Conservation (phyloP, 53 echinoderm and acorn worm genomes). For the Arbacia lixula region DNA sequence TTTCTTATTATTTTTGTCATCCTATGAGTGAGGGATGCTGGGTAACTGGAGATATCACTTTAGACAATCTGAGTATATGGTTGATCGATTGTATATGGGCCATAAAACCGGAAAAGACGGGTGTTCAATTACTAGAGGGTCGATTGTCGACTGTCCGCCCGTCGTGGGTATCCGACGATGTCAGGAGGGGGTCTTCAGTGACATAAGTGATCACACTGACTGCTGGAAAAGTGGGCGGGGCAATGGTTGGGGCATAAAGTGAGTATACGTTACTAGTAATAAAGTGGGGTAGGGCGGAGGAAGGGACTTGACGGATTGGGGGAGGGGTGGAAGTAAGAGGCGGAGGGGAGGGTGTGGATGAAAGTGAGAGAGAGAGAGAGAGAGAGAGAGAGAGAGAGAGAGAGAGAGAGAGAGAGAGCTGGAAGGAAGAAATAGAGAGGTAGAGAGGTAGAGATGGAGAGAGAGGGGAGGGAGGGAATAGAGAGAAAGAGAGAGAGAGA, state of each 20-base stretch:
- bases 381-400: background rate
- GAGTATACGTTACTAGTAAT: too few relatives aligned
- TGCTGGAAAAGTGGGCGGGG: background rate
- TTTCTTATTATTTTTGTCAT: too few relatives aligned
- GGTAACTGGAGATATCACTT: constrained; percentile 39
- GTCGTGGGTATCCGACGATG: constrained; percentile 1
- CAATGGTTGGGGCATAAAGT: too few relatives aligned
- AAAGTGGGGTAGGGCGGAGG: too few relatives aligned
- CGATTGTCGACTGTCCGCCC: constrained; percentile 6
- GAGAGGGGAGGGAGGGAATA: background rate
- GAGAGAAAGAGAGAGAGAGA: background rate
- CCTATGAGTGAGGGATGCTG: too few relatives aligned
- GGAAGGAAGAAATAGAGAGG: background rate
- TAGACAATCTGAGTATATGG: constrained; percentile 38
- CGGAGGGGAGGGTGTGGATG: background rate
- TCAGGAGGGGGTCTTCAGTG: constrained; percentile 8
- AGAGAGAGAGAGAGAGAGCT: background rate
- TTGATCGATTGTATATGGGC: constrained; percentile 45
- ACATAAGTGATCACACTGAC: too few relatives aligned
- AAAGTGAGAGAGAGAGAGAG: background rate
- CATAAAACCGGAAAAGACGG: constrained; percentile 50
- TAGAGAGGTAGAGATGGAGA: background rate
- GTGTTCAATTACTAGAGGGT: constrained; percentile 5
- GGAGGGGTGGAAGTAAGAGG: too few relatives aligned
- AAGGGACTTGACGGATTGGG: too few relatives aligned